A percentile compares a stretch with the other conserved stretches of the same genome.
These are phyloP conservation scores for Mustela nigripes DNA, from an alignment of 2,113 vertebrate species.

Conservation along the genomic window DNA sequence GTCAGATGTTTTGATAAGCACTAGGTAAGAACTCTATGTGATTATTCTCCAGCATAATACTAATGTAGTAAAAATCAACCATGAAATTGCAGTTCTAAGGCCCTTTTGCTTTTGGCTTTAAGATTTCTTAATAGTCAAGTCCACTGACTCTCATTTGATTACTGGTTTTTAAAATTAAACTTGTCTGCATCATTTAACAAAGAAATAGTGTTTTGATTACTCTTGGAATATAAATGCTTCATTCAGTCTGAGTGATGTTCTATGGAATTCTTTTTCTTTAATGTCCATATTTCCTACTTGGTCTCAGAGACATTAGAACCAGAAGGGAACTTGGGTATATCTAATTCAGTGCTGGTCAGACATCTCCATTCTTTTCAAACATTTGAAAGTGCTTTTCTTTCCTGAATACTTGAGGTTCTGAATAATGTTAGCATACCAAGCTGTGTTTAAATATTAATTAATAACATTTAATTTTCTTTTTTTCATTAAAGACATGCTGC, in stretches of 20 bases:
- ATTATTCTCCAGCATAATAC: constrained; percentile 33
- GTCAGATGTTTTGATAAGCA: constrained; percentile 21
- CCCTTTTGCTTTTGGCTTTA: constrained; percentile 56
- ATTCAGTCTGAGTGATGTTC: not conserved
- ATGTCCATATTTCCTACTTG: constrained; percentile 9
- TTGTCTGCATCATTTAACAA: constrained; percentile 69
- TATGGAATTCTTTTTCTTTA: constrained; percentile 46
- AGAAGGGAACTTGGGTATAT: not conserved
- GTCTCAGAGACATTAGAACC: constrained; percentile 11
- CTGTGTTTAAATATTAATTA: constrained; percentile 44
- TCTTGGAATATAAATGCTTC: constrained; percentile 26
- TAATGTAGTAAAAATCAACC: constrained; percentile 69
- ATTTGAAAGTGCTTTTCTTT: constrained; percentile 10
- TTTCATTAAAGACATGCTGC: constrained; percentile 30
- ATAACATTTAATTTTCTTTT: constrained; percentile 37
- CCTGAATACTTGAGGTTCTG: not conserved
- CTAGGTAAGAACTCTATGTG: not conserved
- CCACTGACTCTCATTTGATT: constrained; percentile 60
- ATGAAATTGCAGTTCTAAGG: constrained; percentile 71
- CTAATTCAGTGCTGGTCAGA: not conserved
- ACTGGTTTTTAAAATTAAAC: constrained; percentile 70
- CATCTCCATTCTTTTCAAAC: constrained; percentile 10
- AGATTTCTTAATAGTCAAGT: constrained; percentile 60
- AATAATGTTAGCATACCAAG: not conserved
- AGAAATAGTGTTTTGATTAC: constrained; percentile 66